Evolutionary conservation across 2,113 vertebrate species (phyloP).

Genomic region (Sciurus niger): DNA sequence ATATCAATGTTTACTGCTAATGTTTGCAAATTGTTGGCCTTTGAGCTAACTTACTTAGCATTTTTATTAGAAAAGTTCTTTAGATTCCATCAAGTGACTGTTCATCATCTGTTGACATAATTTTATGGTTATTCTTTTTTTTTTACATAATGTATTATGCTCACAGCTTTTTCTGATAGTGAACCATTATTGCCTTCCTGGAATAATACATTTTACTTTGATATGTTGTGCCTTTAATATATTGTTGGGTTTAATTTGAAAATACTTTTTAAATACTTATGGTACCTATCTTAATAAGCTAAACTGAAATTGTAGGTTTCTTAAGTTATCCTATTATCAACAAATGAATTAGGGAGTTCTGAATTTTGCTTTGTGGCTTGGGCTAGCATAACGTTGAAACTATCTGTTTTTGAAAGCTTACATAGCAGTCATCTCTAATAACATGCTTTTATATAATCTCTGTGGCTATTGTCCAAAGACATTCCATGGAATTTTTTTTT

Average conservation of each 20-base stretch:
- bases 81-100: constrained; percentile 8
- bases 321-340: neutral
- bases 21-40: neutral
- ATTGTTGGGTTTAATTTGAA: constrained; percentile 14
- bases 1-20: neutral
- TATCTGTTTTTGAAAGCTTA: constrained; percentile 9
- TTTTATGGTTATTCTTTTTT: constrained; percentile 13
- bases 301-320: constrained; percentile 23
- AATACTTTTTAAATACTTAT: constrained; percentile 9
- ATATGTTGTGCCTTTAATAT: constrained; percentile 27
- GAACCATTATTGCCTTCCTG: neutral
- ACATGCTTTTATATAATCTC: neutral
- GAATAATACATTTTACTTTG: neutral
- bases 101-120: neutral
- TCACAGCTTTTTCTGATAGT: constrained; percentile 7
- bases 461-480: neutral
- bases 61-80: constrained; percentile 53
- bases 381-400: neutral
- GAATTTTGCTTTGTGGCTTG: neutral
- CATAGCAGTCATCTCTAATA: neutral
- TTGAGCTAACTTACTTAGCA: constrained; percentile 14
- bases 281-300: neutral
- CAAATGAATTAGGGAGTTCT: neutral
- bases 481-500: neutral
- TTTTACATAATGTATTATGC: neutral